phyloP scores from a whole-genome alignment of 2,797 vertebrate species.

The Okamejei kenojei region DNA sequence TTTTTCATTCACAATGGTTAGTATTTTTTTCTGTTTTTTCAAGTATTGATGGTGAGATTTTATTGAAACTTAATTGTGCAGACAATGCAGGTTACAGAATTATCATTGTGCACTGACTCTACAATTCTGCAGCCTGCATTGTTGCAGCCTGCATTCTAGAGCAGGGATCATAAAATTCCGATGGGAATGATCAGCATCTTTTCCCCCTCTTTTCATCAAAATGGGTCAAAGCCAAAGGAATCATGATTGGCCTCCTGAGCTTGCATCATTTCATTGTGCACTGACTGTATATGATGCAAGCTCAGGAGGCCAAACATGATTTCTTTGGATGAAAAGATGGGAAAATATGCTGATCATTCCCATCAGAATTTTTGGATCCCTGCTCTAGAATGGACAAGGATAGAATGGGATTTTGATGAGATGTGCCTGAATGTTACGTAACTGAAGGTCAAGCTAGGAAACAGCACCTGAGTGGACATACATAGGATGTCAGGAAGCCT shows the following conservation, averaged over 20 bases:
- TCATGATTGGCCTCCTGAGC: not conserved
- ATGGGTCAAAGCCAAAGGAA: not conserved
- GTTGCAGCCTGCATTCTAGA: not conserved
- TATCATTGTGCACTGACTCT: not conserved
- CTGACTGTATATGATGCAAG: no score
- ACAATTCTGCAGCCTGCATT: no score
- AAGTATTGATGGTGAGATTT: not conserved
- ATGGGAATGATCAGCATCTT: not conserved
- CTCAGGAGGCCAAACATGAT: not conserved
- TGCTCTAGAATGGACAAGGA: not conserved
- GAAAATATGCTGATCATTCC: not conserved
- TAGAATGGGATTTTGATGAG: not conserved
- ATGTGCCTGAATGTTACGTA: not conserved
- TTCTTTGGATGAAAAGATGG: not conserved
- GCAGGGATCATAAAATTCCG: not conserved
- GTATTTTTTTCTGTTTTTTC: not conserved
- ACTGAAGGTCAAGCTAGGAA: not conserved
- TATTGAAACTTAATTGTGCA: not conserved
- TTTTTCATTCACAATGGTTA: not conserved
- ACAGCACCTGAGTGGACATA: not conserved
- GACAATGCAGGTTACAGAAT: not conserved
- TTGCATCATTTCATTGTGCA: no score
- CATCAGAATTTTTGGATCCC: not conserved
- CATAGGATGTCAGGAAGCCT: not conserved
- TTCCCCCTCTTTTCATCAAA: not conserved